Base-by-base conservation (phyloP, 1,140 invertebrate genomes). In the Aphelenchoides besseyi region DNA sequence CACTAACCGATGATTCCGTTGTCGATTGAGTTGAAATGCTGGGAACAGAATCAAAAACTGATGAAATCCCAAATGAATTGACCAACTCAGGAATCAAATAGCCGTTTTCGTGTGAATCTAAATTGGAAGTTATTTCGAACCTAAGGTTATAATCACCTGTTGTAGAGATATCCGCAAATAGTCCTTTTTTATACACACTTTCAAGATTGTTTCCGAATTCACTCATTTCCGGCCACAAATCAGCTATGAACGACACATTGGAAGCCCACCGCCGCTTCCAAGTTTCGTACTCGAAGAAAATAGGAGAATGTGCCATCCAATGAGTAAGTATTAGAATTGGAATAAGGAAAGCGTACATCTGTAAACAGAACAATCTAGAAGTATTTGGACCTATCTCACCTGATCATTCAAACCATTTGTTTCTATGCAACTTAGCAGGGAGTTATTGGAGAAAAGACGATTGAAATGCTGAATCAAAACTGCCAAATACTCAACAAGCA, bases 401-500 rank as follows among this genome's bases (percentile, higher is more conserved):
- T 59, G 5, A 18, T 59, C 32, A 23, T 5, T 33, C 5, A 59
- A 33, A 23, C 55, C 18, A 8, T 18, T 18, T 8, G 16, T 5
- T 18, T 59, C 18, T 28, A 59, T 5, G 18, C 5, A 8, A 8
- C 16, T 16, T 5, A 28, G 18, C 26, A 59, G 55, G 5, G 55
- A 59, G 12, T 18, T 59, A 28, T 5, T 33, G 5, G 55, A 28
- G 55, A 28, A 59, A 5, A 59, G 32, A 8, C 18, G 16, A 30
- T 66, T 66, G 1, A 66, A 37, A 23, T 29, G 16, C 63, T 53
- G 30, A 1, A 55, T 9, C 16, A 66, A n/a, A 12, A 66, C 63
- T 16, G 63, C 63, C 16, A 33, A 53, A 53, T 66, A 66, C 36
- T 66, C 63, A 32, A 66, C 63, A 16, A 66, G n/a, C 12, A 66